Evolutionary conservation across 2,797 vertebrate genomes (phyloP), one percentile per base, ranked within the genome.

Genomic region (Hirundo rustica): DNA sequence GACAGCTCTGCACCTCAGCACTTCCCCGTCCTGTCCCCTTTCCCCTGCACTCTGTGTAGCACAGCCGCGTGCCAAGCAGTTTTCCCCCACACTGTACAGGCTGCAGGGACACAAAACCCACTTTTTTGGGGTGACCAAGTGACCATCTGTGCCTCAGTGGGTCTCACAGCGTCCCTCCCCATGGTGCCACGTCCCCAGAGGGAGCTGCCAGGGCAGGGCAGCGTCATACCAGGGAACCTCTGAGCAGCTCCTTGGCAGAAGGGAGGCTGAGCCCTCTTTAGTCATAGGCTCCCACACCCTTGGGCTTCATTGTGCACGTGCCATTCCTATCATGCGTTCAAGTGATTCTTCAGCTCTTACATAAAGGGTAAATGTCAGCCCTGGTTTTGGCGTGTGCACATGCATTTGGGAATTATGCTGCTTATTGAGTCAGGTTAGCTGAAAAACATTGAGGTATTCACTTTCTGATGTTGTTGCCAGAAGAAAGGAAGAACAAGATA

Each of bases 261-360:
- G 88, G 79, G 81, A 96, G 81, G 89, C 73, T 64, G 25, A 89
- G 77, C 92, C 61, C 83, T 73, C 91, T 47, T 95, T 88, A 97
- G 92, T 95, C 92, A 97, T 13, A 6, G 68, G 66, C 72, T 93
- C 83, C 93, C 95, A 95, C 94, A 19, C 95, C 96, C 93, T 48
- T 60, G 17, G 88, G 82, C 92, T 95, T 88, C 61, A 83, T 60
- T 93, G 89, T 55, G 61, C 95, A 95, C 50, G 65, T 96, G 89
- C 93, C 93, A 92, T 78, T 90, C 91, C 92, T 75, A 51, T 83
- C 84, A 50, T 32, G 62, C 74, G 55, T 61, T 95, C 36, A 93
- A 94, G 96, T 38, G 77, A 90, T 88, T 90, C 94, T 92, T 44
- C 89, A 95, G 68, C 62, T 78, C 84, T 96, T 97, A 97, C 86